Evolutionary conservation across 2,888 invertebrate species (phyloP), one percentile per base, ranked within the genome.

Genomic region (Xestoiulus laeticollis): DNA sequence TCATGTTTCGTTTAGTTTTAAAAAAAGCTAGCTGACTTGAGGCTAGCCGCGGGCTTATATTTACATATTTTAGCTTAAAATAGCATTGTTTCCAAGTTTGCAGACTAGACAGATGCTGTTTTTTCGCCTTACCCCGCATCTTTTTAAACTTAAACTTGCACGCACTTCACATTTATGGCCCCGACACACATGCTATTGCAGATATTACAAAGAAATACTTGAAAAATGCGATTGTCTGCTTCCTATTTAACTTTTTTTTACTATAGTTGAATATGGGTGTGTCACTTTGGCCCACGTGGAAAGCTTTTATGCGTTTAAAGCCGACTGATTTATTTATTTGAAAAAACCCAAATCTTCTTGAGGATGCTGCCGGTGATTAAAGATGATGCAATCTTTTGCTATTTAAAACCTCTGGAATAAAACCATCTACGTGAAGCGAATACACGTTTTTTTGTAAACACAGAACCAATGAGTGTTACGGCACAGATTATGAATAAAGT

Each of bases 211-310:
- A 32, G 78, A 78, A 78, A 78, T 78, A 78, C 30, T 78, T 30
- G 78, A 78, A 78, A 48, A 78, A 32, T 32, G 30, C 78, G 30
- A 78, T 78, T 78, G 78, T 78, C 78, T 78, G 78, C 78, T 78
- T 78, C 78, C 78, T 78, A 30, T 78, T 78, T 78, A 6, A 26
- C 14, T 32, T 78, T 32, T 78, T 78, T n/a, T 53, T 3, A 1
- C 26, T 26, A 26, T 26, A 68, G 26, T 22, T 68, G 22, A 26
- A 78, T 78, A 32, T 30, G 78, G 78, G 78, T 78, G 78, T 26
- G 78, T 78, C 78, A 10, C 78, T 30, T 48, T 78, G 59, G 22
- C 59, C 59, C 59, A 3, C 59, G n/a, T 59, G n/a, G 38, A 38
- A 38, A 8, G 8, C 8, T 0, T 38, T 38, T 38, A 6, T 59